Percentiles rank a stretch among this genome's conserved stretches.
Conservation (phyloP, 1,140 invertebrate species). For the Ylistrum balloti region DNA sequence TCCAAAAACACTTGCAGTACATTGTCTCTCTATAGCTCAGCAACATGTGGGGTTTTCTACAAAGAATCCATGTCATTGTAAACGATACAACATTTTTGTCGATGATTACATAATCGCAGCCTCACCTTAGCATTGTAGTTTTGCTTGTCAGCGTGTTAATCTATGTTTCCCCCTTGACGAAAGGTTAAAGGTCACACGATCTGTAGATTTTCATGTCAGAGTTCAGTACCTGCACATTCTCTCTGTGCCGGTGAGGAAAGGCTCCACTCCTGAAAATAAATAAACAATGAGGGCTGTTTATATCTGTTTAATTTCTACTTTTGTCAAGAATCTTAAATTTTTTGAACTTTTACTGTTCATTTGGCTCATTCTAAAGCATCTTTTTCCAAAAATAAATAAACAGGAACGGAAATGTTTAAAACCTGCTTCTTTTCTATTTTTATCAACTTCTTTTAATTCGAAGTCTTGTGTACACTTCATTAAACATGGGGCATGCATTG, state of each 20-base stretch:
- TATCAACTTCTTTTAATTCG: neutral
- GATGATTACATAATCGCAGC: neutral
- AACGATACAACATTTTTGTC: constrained; percentile 18
- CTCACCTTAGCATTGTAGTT: constrained; percentile 33
- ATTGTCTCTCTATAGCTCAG: neutral
- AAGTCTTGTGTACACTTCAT: neutral
- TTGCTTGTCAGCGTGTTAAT: neutral
- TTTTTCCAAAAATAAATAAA: constrained; percentile 17
- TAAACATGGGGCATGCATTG: neutral
- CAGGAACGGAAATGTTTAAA: neutral
- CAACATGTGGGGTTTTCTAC: constrained; percentile 11
- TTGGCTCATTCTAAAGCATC: constrained; percentile 18
- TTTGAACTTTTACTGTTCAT: neutral
- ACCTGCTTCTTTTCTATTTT: constrained; percentile 30
- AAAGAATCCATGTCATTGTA: constrained; percentile 34
- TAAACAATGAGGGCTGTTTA: neutral
- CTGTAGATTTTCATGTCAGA: neutral
- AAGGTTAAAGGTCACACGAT: neutral
- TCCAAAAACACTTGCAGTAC: neutral
- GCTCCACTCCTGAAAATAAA: constrained; percentile 11
- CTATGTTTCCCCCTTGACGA: neutral
- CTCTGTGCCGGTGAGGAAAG: neutral
- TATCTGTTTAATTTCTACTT: constrained; percentile 20
- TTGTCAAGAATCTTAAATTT: neutral
- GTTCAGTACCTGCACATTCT: constrained; percentile 8